phyloP scores from a whole-genome alignment of 2,797 vertebrate species.

The Monodelphis domestica region DNA sequence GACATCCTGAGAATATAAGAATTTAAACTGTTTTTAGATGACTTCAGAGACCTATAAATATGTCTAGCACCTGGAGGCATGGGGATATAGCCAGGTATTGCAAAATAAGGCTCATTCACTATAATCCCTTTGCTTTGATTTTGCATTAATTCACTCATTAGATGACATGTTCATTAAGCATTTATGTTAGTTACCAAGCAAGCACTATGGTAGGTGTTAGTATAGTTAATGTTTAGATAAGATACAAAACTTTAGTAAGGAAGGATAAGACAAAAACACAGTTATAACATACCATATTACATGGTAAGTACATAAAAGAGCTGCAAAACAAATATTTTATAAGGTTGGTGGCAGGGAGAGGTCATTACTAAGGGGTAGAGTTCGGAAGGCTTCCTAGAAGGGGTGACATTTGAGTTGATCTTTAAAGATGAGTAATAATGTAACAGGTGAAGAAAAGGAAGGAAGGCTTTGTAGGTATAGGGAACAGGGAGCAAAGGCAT shows the following conservation, averaged over 20 bases:
- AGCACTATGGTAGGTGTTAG: neutral
- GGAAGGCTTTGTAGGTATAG: neutral
- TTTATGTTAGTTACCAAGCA: neutral
- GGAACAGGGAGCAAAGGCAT: neutral
- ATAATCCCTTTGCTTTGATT: neutral
- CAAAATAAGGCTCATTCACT: neutral
- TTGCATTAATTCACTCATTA: neutral
- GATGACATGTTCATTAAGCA: neutral
- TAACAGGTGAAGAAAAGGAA: neutral
- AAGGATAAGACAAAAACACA: neutral
- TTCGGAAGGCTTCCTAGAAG: neutral
- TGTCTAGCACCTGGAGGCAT: neutral
- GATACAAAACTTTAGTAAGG: neutral
- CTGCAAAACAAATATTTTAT: neutral
- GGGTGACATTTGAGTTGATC: neutral
- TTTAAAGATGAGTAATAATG: conserved; percentile 10
- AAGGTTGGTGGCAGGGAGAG: neutral
- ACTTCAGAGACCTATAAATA: neutral
- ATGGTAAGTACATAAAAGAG: neutral
- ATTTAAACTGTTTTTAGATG: neutral
- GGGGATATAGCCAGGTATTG: neutral
- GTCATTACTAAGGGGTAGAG: neutral
- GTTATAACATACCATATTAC: neutral
- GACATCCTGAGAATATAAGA: neutral
- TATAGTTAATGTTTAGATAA: neutral